phyloP scores from a whole-genome alignment of 2,113 vertebrate genomes.

The Cranoglanis bouderius region DNA sequence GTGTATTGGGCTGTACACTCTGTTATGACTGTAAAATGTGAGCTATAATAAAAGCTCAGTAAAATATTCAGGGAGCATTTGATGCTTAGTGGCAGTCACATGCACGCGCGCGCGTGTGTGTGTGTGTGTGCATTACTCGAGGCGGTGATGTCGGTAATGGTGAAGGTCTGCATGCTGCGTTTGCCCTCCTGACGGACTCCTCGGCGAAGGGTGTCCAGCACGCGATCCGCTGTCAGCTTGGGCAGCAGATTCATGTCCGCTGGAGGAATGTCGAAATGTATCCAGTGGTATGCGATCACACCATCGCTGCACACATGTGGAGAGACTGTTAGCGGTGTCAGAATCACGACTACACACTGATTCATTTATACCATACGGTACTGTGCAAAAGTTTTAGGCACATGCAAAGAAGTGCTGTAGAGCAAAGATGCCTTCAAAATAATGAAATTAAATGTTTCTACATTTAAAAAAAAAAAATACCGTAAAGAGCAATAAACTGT shows the following conservation, averaged over 20 bases:
- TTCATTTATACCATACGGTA: background rate
- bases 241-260: slow-evolving; percentile 58
- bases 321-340: background rate
- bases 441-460: no score
- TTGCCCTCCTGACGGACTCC: slow-evolving; percentile 41
- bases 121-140: slow-evolving; percentile 61
- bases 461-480: no score
- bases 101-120: background rate
- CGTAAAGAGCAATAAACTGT: no score
- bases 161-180: background rate
- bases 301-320: slow-evolving; percentile 66
- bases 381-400: no score
- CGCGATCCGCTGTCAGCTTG: slow-evolving; percentile 66
- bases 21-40: background rate
- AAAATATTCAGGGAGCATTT: background rate
- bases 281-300: slow-evolving; percentile 72
- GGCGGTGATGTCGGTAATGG: slow-evolving; percentile 64
- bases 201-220: slow-evolving; percentile 60
- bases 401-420: no score
- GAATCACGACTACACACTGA: background rate
- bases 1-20: background rate
- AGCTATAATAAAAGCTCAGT: background rate
- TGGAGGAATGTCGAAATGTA: slow-evolving; percentile 68
- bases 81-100: background rate
- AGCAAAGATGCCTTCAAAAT: no score